These are phyloP conservation scores for Heliconius cydno DNA, from an alignment of 2,888 invertebrate genomes.

Conservation along the genomic window DNA sequence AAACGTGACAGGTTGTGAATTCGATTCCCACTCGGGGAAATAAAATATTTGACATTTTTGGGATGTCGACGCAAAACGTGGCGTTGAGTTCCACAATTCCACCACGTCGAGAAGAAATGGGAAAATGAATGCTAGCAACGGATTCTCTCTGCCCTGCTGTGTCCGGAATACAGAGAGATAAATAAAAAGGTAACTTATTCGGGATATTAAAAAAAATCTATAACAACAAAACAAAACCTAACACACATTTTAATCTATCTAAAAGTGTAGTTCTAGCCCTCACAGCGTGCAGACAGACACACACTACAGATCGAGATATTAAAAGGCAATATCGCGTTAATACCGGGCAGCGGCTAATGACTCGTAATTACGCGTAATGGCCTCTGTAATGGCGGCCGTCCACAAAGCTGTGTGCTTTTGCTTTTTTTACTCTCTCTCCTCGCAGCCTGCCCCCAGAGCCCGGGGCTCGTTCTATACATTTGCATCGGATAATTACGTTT, in stretches of 20 bases:
- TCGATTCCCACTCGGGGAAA: too few relatives aligned
- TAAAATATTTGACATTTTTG: too few relatives aligned
- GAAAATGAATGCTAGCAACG: too few relatives aligned
- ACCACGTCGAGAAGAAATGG: too few relatives aligned
- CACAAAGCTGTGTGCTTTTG: slow-evolving; percentile 72
- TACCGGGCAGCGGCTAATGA: slow-evolving; percentile 74
- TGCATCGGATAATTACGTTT: slow-evolving; percentile 33
- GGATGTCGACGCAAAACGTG: too few relatives aligned
- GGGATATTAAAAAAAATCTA: background rate
- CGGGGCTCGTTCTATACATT: slow-evolving; percentile 36
- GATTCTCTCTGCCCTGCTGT: too few relatives aligned
- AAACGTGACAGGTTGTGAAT: too few relatives aligned
- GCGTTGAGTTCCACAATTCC: too few relatives aligned
- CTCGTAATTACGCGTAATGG: slow-evolving; percentile 81
- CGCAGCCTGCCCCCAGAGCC: slow-evolving; percentile 30
- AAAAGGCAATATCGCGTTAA: slow-evolving; percentile 73
- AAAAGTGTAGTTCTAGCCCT: background rate
- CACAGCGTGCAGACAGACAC: slow-evolving; percentile 1
- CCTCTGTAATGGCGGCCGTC: slow-evolving; percentile 71
- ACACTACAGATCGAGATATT: slow-evolving; percentile 59
- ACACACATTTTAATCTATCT: background rate
- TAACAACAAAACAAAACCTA: background rate
- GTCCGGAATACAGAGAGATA: background rate
- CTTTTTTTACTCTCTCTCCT: slow-evolving; percentile 49
- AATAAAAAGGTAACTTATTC: too few relatives aligned